Percentiles rank a stretch among this genome's conserved stretches.
These are phyloP conservation scores for Pundamilia nyererei DNA, from an alignment of 2,113 vertebrate species.

Conservation along the genomic window DNA sequence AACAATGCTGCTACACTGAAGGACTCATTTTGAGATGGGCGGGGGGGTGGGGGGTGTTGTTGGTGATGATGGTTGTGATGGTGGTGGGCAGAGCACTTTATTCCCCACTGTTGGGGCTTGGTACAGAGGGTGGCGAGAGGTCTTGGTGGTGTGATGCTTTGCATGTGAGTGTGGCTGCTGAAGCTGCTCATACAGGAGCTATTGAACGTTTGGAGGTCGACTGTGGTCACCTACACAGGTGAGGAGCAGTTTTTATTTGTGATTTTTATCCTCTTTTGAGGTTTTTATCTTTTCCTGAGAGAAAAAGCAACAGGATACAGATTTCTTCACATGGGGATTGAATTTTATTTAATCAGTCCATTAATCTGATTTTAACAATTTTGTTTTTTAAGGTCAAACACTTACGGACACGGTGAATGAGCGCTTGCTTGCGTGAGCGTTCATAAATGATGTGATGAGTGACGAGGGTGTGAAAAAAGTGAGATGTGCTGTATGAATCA, in stretches of 20 bases:
- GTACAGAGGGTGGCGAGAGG: slow-evolving; percentile 72
- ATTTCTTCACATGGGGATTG: neutral
- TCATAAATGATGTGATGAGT: neutral
- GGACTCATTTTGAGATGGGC: slow-evolving; percentile 61
- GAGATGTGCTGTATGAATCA: slow-evolving; percentile 22
- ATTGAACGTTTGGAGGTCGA: neutral
- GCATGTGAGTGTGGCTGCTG: slow-evolving; percentile 27
- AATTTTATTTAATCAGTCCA: neutral
- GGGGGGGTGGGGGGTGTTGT: slow-evolving; percentile 13
- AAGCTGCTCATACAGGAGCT: slow-evolving; percentile 6
- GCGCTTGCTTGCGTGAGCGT: neutral
- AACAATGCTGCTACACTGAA: slow-evolving; percentile 73
- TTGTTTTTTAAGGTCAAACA: slow-evolving; percentile 2
- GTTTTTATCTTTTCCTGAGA: neutral
- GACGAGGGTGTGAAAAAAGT: neutral
- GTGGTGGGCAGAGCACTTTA: slow-evolving; percentile 41
- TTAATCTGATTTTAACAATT: neutral
- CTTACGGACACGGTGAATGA: neutral
- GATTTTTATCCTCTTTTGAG: neutral
- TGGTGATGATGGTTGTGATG: slow-evolving; percentile 1
- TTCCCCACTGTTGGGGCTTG: slow-evolving; percentile 66
- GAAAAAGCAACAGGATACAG: neutral
- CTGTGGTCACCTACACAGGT: slow-evolving; percentile 47
- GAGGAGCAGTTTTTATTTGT: neutral
- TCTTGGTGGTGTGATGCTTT: slow-evolving; percentile 36